Percentiles rank a stretch among this genome's conserved stretches.
These are phyloP conservation scores for Falco punctatus DNA, from an alignment of 2,113 vertebrate species.

Conservation along the genomic window DNA sequence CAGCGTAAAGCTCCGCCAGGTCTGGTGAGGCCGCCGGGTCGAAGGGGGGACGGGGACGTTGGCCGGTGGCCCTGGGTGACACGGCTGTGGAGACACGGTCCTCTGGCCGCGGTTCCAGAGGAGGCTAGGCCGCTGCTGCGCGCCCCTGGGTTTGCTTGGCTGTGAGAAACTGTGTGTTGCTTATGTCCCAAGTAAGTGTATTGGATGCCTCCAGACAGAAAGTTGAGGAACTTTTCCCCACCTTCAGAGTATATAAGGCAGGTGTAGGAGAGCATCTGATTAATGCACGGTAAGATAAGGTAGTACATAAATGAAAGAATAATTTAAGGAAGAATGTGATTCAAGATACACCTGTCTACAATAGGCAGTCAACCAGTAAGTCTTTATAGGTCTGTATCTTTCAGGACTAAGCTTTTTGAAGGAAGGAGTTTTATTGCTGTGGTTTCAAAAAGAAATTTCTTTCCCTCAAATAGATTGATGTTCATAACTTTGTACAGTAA, in stretches of 20 bases:
- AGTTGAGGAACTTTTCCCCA: background rate
- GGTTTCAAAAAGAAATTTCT: background rate
- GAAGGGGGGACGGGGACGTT: too few species aligned
- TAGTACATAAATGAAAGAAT: background rate
- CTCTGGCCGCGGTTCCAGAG: constrained; percentile 1
- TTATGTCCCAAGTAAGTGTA: background rate
- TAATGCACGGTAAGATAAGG: background rate
- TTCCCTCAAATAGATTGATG: background rate
- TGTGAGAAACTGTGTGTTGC: background rate
- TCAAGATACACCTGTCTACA: background rate
- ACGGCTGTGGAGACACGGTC: background rate
- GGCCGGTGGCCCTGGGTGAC: background rate
- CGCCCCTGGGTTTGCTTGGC: background rate
- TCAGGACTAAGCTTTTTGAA: background rate
- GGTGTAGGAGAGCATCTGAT: background rate
- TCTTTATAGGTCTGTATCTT: background rate
- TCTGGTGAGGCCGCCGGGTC: background rate
- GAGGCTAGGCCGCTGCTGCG: background rate
- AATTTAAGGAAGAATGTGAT: background rate
- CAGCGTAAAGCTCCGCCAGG: background rate
- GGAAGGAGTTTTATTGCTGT: background rate
- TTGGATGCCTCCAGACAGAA: background rate
- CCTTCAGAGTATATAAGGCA: background rate
- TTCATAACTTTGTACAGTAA: background rate
- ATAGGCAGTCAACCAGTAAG: background rate